Evolutionary conservation across 2,113 vertebrate genomes (phyloP).

Genomic region (Tychaedon coryphoeus): DNA sequence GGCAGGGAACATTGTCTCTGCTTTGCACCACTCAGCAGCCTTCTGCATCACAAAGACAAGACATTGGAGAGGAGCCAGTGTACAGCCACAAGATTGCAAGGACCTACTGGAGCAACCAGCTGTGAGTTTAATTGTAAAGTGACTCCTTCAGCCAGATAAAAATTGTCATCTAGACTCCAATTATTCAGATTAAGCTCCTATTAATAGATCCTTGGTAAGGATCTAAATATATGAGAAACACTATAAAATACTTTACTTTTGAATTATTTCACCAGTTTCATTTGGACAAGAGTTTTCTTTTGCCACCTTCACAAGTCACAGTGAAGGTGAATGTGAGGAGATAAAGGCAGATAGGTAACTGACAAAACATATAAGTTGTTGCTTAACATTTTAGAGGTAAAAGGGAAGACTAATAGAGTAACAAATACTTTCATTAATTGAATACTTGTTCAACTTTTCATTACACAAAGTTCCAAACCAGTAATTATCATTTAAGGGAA

Average conservation of each 20-base stretch:
- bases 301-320: background rate
- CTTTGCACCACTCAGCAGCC: background rate
- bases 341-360: background rate
- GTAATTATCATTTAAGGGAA: background rate
- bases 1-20: background rate
- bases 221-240: background rate
- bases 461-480: background rate
- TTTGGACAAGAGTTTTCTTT: background rate
- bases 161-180: background rate
- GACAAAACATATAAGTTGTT: background rate
- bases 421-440: background rate
- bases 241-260: background rate
- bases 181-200: background rate
- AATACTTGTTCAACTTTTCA: background rate
- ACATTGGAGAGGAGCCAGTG: background rate
- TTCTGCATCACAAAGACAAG: background rate
- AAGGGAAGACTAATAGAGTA: background rate
- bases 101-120: background rate
- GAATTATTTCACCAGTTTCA: background rate
- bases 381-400: background rate
- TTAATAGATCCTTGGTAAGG: background rate
- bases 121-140: background rate
- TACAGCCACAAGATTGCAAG: background rate
- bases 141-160: background rate
- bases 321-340: background rate